Base-by-base conservation (phyloP, 2,797 vertebrate species). In the Sebastes oblongus region DNA sequence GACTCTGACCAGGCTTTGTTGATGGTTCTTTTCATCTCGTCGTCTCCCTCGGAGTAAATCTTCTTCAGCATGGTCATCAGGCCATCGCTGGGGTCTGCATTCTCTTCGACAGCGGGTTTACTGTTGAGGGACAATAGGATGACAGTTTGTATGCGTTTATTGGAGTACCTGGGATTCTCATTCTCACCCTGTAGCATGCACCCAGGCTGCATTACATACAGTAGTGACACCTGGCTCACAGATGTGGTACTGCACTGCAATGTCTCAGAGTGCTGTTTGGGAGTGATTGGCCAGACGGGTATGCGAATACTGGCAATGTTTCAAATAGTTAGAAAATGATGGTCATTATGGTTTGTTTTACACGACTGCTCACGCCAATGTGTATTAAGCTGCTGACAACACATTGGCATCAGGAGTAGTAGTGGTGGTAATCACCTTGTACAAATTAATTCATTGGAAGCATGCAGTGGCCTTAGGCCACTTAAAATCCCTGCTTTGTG, bases 1-100 rank as follows among this genome's bases (percentile, higher is more conserved):
- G 98, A 99, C 92, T 99, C 98, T 12, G 96, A 93, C 98, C 98
- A 99, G 52, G 97, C 98, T 95, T 99, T 99, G 93, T 98, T 99
- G 94, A 99, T 98, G 64, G 97, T 98, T 89, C 98, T 96, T 86
- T 98, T 99, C 97, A 99, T 99, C 36, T 99, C 98, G n/a, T 99
- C 98, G 6, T 99, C 97, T 65, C 98, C 98, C 10, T 99, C 98
- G 0, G 97, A 94, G 66, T 99, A 99, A 83, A 99, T 98, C 94
- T 99, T 98, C 91, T 98, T 99, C 79, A 99, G 88, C 92, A 99
- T 96, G 90, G 78, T 98, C 98, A 99, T 99, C 36, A 99, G 92
- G 39, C 98, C 98, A 1, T 98, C 98, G 32, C 97, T 96, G 29
- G 98, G 97, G 86, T 99, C 98, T 30, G 96, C 89, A 5, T 95